phyloP scores from a whole-genome alignment of 2,797 vertebrate genomes.

The Acanthurus tractus region DNA sequence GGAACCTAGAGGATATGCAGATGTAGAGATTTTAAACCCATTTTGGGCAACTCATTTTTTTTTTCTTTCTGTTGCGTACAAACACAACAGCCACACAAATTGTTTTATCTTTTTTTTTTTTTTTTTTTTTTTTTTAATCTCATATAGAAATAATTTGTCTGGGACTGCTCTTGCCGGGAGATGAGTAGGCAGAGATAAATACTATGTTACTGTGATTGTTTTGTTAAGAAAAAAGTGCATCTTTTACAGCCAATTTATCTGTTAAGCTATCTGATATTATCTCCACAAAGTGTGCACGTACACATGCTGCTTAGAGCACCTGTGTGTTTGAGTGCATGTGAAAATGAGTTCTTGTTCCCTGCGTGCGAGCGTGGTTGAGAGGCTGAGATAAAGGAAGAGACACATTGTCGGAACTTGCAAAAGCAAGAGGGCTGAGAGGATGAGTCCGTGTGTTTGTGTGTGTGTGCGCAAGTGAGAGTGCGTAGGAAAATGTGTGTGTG shows the following conservation, averaged over 20 bases:
- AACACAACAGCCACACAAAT: conserved; percentile 75
- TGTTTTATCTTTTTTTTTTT: conserved; percentile 51
- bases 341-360: conserved; percentile 62
- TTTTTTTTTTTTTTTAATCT: conserved; percentile 68
- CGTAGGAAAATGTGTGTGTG: conserved; percentile 33
- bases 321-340: conserved; percentile 78
- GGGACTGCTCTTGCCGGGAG: conserved; percentile 78
- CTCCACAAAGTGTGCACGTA: conserved; percentile 82
- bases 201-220: conserved; percentile 89
- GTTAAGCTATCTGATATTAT: conserved; percentile 84
- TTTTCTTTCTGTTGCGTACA: conserved; percentile 75
- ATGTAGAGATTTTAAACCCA: conserved; percentile 76
- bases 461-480: conserved; percentile 31
- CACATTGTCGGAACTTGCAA: conserved; percentile 57
- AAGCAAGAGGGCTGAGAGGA: conserved; percentile 44
- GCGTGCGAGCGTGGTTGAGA: conserved; percentile 43
- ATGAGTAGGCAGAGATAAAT: conserved; percentile 81
- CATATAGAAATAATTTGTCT: conserved; percentile 80
- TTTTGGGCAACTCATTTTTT: conserved; percentile 68
- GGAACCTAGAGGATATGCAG: conserved; percentile 74
- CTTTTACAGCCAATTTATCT: conserved; percentile 87
- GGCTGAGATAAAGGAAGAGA: conserved; percentile 64
- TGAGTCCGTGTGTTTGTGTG: conserved; percentile 11
- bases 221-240: conserved; percentile 87
- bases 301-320: conserved; percentile 80